Base-by-base conservation (phyloP, 2,888 invertebrate species). In the Caenorhabditis angaria region DNA sequence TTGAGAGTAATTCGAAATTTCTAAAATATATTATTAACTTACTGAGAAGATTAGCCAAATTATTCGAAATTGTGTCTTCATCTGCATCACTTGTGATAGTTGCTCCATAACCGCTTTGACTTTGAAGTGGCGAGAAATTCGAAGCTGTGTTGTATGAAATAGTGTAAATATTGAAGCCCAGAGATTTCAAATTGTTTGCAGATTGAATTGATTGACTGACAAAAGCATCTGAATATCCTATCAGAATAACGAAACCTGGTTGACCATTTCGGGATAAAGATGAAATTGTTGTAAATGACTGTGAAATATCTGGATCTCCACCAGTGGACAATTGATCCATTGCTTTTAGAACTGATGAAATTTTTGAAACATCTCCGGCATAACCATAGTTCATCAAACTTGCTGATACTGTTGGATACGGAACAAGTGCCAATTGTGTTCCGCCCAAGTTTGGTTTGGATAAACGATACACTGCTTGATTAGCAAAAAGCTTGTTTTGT, bases 241-340 rank as follows among this genome's bases (percentile, higher is more conserved):
- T 22, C 0, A 70, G 32, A 20, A 70, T 65, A n/a, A 70, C 64
- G 18, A 64, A 65, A 47, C 70, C 70, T 10, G 56, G 70, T 4
- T 14, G n/a, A n/a, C 64, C 69, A n/a, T 4, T 51, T 35, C 53
- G 55, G 6, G 12, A 0, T 14, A 60, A 41, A 8, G 3, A 48
- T 1, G 70, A 48, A 10, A 70, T 56, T 10, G 48, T 25, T 3
- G 50, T 54, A 41, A 70, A 70, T 5, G 65, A 57, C 25, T 58
- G 53, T 1, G 62, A 27, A 25, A 67, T 62, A 10, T n/a, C 6
- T 10, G 53, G 4, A 12, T n/a, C 2, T 25, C 12, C 47, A 22
- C 2, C 14, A 1, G 53, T 50, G 4, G 20, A 4, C 2, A 32
- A 6, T 1, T 10, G 2, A n/a, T 29, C 51, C 27, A 67, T 58